A percentile compares a stretch with the other conserved stretches of the same genome.
Evolutionary conservation across 2,888 invertebrate genomes (phyloP).

Genomic region (Athripsodes cinereus): DNA sequence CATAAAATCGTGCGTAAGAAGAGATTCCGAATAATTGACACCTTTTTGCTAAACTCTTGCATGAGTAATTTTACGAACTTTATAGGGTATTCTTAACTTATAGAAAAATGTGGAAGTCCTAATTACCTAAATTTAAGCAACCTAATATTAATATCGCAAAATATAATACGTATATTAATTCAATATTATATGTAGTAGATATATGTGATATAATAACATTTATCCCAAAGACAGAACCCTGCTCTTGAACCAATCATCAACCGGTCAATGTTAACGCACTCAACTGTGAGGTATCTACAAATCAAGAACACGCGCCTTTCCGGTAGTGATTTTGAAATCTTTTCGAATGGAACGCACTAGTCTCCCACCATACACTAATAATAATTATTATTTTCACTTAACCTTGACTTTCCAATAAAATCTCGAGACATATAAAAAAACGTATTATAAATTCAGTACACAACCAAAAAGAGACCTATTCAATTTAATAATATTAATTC

Average conservation of each 20-base stretch:
- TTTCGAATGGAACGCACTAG: constrained; percentile 10
- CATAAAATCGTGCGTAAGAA: too few relatives aligned
- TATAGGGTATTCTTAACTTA: too few relatives aligned
- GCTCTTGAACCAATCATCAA: constrained; percentile 3
- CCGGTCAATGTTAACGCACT: constrained; percentile 16
- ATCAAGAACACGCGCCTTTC: constrained; percentile 14
- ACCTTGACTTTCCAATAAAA: constrained; percentile 14
- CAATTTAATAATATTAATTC: neutral
- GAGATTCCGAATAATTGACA: too few relatives aligned
- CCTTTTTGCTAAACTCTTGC: too few relatives aligned
- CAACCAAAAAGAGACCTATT: neutral
- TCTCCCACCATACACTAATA: constrained; percentile 11
- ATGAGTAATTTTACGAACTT: too few relatives aligned
- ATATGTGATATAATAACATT: too few relatives aligned
- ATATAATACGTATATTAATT: too few relatives aligned
- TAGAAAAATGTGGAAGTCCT: too few relatives aligned
- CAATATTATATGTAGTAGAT: too few relatives aligned
- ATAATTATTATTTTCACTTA: neutral
- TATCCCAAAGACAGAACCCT: too few relatives aligned
- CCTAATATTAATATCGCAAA: too few relatives aligned
- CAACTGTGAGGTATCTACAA: neutral
- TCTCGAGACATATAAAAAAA: neutral
- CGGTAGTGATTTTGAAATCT: constrained; percentile 14
- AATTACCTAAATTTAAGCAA: too few relatives aligned
- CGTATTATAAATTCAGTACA: neutral